Evolutionary conservation across 2,888 invertebrate species (phyloP), one percentile per base, ranked within the genome.

Genomic region (Sarcophaga carnaria): DNA sequence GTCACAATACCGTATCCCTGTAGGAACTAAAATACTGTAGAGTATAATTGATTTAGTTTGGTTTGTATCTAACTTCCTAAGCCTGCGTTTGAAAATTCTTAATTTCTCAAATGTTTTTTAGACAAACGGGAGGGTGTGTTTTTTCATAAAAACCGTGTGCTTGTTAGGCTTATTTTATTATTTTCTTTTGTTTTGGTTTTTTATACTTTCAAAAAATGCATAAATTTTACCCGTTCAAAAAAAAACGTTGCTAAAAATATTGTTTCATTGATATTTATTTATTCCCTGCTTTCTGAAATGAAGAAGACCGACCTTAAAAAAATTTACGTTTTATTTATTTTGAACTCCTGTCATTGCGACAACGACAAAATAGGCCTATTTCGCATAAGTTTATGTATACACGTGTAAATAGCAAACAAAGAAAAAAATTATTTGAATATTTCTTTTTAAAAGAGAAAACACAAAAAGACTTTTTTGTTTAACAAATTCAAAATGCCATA

Each of bases 311-410:
- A 37, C 25, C 17, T 64, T 67, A 63, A 17, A 27, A 20, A 72
- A 64, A 80, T 62, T 71, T 71, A 49, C 88, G 69, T 86, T 76
- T 83, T 69, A 86, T 79, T 64, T 60, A 90, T 91, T 90, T 90
- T 89, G 89, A 81, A 85, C 89, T 88, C 89, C 89, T 89, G 89
- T 85, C 88, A 85, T 66, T 80, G 82, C 22, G 60, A 84, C 80
- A 85, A 72, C 85, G 82, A 45, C 77, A 85, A 88, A 87, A 88
- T 88, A 88, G 88, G 88, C 89, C 88, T 90, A 88, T 88, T 88
- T 88, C 74, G 83, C 83, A 63, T 80, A 83, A 84, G 84, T 72
- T 64, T 45, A 63, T 22, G 54, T 54, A 54, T 17, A 17, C 17
- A 54, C 17, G 54, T 54, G 54, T 54, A 54, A 14, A 54, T 54